A percentile compares a stretch with the other conserved stretches of the same genome.
Conservation (phyloP, 2,888 invertebrate species). For the Chrysodeixis includens region DNA sequence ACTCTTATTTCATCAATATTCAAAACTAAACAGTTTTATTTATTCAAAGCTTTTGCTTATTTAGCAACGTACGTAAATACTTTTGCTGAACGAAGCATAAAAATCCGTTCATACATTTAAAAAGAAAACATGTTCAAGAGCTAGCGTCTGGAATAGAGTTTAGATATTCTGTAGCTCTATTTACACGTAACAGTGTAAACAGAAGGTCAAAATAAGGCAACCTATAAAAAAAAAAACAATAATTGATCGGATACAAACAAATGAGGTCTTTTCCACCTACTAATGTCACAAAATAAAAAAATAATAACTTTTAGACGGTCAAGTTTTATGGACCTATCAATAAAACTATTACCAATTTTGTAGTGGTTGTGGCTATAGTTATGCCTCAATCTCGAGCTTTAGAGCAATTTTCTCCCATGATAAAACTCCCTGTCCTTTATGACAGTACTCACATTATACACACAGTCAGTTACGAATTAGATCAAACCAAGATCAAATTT, state of each 20-base stretch:
- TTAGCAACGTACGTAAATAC: conserved; percentile 21
- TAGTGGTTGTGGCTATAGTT: too few species aligned
- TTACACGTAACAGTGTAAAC: background rate
- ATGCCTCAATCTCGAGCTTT: too few species aligned
- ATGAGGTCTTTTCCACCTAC: too few species aligned
- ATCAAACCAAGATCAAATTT: background rate
- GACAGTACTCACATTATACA: background rate
- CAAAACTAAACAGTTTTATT: conserved; percentile 1
- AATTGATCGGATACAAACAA: too few species aligned
- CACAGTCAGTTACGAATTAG: background rate
- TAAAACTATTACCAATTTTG: too few species aligned
- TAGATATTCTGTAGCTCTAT: conserved; percentile 36
- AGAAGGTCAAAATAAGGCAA: background rate
- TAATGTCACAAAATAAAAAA: too few species aligned
- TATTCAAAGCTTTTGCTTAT: conserved; percentile 3
- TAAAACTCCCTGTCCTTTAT: background rate
- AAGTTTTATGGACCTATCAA: too few species aligned
- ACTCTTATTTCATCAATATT: background rate
- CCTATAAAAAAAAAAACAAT: too few species aligned
- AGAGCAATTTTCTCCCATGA: background rate
- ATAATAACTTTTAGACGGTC: too few species aligned
- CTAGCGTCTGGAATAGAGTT: conserved; percentile 19
- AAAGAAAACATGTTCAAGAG: conserved; percentile 29
- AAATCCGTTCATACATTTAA: conserved; percentile 28
- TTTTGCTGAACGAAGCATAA: conserved; percentile 10